Evolutionary conservation across 35 echinoderm and acorn worm genomes (phyloP).

Genomic region (Heliocidaris erythrogramma): DNA sequence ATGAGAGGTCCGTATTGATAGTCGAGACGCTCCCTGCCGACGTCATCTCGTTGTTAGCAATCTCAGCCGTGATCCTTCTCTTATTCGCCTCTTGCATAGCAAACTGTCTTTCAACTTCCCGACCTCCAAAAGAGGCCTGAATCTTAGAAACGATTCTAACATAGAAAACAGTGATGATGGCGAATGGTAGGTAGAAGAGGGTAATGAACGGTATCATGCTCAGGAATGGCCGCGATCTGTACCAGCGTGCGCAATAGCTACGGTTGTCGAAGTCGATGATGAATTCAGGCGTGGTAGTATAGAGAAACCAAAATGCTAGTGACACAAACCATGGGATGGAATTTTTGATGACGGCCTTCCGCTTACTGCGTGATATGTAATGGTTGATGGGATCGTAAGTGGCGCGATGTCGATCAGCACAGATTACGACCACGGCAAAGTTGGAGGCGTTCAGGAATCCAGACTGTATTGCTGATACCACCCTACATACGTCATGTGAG

Average conservation of each 20-base stretch:
- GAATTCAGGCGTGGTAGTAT: not conserved
- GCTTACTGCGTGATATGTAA: constrained; percentile 25
- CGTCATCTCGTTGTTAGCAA: not conserved
- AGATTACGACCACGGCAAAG: constrained; percentile 43
- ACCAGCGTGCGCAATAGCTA: not conserved
- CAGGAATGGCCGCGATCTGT: not conserved
- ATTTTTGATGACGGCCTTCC: constrained; percentile 9
- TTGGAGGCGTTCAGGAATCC: constrained; percentile 10
- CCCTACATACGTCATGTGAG: not conserved
- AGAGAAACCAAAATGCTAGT: constrained; percentile 10
- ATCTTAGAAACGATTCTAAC: constrained; percentile 22
- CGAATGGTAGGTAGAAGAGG: constrained; percentile 13
- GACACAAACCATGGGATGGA: constrained; percentile 16
- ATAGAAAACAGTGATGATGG: not conserved
- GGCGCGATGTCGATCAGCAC: constrained; percentile 54
- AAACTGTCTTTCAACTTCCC: not conserved
- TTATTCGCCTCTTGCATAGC: not conserved
- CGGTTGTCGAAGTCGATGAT: constrained; percentile 20
- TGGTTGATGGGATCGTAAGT: constrained; percentile 51
- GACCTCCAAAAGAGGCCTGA: not conserved
- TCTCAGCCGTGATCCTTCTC: not conserved
- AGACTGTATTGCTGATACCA: not conserved
- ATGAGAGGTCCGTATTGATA: not conserved
- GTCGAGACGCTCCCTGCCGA: not conserved
- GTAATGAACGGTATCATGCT: not conserved